These are phyloP conservation scores for Parotocinclus haroldoi DNA, from an alignment of 2,797 vertebrate species.

Conservation along the genomic window DNA sequence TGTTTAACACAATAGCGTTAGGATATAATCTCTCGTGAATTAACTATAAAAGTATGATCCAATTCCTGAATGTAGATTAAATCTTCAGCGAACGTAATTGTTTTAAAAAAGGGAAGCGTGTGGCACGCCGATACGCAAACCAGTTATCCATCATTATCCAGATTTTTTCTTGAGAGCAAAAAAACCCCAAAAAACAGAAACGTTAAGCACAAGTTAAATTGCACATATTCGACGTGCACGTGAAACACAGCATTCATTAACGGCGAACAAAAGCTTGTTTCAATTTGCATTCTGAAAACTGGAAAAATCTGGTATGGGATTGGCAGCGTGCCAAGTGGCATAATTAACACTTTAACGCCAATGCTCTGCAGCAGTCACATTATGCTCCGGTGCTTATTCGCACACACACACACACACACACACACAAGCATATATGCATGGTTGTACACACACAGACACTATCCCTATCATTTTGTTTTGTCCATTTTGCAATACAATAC, in stretches of 20 bases:
- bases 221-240: conserved; percentile 14
- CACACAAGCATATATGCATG: too few species aligned
- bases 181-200: not conserved
- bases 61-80: too few species aligned
- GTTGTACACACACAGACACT: conserved; percentile 4
- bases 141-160: not conserved
- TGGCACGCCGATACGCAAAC: not conserved
- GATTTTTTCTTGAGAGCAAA: not conserved
- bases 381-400: conserved; percentile 25
- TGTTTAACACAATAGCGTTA: too few species aligned
- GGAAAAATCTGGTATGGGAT: conserved; percentile 51
- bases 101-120: not conserved
- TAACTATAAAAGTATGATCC: too few species aligned
- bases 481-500: not conserved
- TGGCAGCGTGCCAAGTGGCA: conserved; percentile 50
- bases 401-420: conserved; percentile 11
- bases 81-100: too few species aligned
- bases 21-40: too few species aligned
- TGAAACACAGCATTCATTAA: conserved; percentile 21
- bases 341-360: conserved; percentile 51
- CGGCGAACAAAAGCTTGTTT: conserved; percentile 36
- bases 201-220: not conserved
- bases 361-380: conserved; percentile 45
- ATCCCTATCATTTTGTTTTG: not conserved
- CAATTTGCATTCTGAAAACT: conserved; percentile 48